Percentiles rank a stretch among this genome's conserved stretches.
Evolutionary conservation across 2,113 vertebrate species (phyloP).

Genomic region (Eptesicus fuscus): DNA sequence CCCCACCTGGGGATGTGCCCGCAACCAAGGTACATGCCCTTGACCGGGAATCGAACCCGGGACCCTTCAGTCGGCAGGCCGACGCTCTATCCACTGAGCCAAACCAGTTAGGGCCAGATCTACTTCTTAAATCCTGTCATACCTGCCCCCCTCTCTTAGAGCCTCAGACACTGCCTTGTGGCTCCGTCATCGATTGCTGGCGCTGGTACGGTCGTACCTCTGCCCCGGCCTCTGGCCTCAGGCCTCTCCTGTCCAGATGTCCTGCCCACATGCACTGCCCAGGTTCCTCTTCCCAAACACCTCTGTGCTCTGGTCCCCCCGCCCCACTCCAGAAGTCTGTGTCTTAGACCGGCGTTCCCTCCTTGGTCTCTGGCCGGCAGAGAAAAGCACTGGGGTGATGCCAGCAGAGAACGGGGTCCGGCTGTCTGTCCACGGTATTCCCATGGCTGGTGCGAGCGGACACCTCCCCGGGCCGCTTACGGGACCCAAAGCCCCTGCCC

Average conservation of each 20-base stretch:
- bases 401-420: neutral
- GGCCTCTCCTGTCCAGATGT: neutral
- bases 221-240: neutral
- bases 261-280: rapidly evolving
- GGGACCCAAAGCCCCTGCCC: neutral
- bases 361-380: neutral
- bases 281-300: neutral
- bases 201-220: neutral
- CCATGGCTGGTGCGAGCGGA: rapidly evolving
- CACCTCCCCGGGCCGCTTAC: too few relatives aligned
- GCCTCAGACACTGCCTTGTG: too few relatives aligned
- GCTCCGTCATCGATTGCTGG: rapidly evolving
- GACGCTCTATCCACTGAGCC: too few relatives aligned
- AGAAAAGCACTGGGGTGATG: neutral
- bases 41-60: too few relatives aligned
- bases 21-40: too few relatives aligned
- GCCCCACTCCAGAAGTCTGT: neutral
- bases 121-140: neutral
- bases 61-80: too few relatives aligned
- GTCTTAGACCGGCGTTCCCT: neutral
- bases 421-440: neutral
- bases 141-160: too few relatives aligned
- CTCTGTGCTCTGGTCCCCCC: neutral
- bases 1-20: too few relatives aligned
- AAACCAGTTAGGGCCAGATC: too few relatives aligned